These are phyloP conservation scores for Gorsachius goisagi DNA, from an alignment of 2,113 vertebrate genomes.

Conservation along the genomic window DNA sequence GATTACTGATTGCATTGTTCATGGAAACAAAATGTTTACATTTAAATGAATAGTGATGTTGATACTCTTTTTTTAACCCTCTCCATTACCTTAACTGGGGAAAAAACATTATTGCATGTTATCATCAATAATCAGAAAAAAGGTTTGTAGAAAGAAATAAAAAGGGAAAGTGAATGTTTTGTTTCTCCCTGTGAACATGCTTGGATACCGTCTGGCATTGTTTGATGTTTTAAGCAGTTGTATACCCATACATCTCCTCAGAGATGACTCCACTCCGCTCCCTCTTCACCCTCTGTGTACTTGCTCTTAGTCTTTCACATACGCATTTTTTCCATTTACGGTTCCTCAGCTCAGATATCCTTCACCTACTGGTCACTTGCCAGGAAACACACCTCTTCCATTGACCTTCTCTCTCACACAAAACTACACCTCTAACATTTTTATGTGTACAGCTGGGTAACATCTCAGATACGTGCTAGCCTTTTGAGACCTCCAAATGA, in stretches of 20 bases:
- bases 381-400: neutral
- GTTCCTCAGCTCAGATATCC: neutral
- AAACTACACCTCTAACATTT: neutral
- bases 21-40: neutral
- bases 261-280: neutral
- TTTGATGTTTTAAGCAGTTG: neutral
- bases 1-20: neutral
- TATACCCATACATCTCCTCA: neutral
- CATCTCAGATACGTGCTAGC: neutral
- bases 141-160: neutral
- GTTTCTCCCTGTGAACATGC: neutral
- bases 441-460: neutral
- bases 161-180: neutral
- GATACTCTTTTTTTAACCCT: rapidly evolving
- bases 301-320: neutral
- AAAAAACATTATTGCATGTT: neutral
- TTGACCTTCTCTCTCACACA: neutral
- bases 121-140: neutral
- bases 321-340: neutral
- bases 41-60: neutral
- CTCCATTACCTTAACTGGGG: neutral
- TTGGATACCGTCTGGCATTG: neutral
- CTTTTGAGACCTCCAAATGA: neutral
- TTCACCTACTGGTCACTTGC: neutral
- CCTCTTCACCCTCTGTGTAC: neutral